Evolutionary conservation across 2,888 invertebrate species (phyloP).

Genomic region (Acronicta aceris): DNA sequence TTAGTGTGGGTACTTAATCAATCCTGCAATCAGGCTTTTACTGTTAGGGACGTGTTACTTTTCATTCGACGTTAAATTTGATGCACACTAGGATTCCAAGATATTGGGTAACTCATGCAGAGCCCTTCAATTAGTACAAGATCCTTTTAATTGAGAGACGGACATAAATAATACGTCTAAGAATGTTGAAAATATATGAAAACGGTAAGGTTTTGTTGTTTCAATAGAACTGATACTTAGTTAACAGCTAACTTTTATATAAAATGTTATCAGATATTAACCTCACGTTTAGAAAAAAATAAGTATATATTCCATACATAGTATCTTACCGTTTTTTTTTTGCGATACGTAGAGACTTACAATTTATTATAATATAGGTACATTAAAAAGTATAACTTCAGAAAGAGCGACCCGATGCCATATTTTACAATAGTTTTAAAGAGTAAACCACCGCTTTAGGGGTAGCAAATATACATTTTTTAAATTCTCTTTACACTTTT

Average conservation of each 20-base stretch:
- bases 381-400: background rate
- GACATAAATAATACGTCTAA: background rate
- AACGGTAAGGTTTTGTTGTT: background rate
- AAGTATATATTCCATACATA: too few relatives aligned
- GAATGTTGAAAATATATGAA: background rate
- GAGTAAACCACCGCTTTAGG: background rate
- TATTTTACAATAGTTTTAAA: background rate
- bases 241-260: background rate
- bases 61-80: background rate
- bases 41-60: slow-evolving; percentile 23
- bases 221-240: background rate
- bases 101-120: background rate
- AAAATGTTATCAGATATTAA: background rate
- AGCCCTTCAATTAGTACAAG: slow-evolving; percentile 1
- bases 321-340: too few relatives aligned
- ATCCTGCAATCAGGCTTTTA: slow-evolving; percentile 31
- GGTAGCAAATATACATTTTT: slow-evolving; percentile 1
- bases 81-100: background rate
- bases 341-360: too few relatives aligned
- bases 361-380: too few relatives aligned
- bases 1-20: slow-evolving; percentile 49
- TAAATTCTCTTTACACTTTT: background rate
- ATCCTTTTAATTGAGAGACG: too few relatives aligned
- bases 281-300: background rate
- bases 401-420: background rate